These are phyloP conservation scores for Epinephelus awoara DNA, from an alignment of 2,797 vertebrate genomes.

Conservation along the genomic window DNA sequence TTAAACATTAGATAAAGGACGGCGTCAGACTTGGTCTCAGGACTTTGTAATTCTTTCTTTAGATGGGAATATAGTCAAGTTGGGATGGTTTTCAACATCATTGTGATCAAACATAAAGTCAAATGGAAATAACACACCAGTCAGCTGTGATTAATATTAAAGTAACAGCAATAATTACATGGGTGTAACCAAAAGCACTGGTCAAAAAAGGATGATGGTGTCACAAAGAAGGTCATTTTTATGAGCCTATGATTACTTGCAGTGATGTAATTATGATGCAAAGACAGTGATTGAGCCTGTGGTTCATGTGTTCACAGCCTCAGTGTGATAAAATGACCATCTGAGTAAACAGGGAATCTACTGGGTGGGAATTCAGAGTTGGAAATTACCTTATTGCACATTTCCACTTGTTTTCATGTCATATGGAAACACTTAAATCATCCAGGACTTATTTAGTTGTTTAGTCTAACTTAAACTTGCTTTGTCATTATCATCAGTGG, in stretches of 20 bases:
- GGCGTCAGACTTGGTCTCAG: neutral
- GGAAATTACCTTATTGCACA: neutral
- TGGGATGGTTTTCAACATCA: neutral
- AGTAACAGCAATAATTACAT: neutral
- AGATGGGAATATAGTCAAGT: too few relatives aligned
- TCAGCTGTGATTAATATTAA: neutral
- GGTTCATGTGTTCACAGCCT: neutral
- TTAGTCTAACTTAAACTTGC: neutral
- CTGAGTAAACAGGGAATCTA: neutral
- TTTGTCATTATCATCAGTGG: neutral
- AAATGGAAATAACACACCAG: neutral
- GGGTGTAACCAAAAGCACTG: neutral
- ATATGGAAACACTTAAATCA: neutral
- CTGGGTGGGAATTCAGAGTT: neutral
- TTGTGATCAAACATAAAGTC: neutral
- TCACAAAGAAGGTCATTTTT: neutral
- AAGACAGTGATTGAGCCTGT: slow-evolving; percentile 2
- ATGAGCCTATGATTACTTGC: neutral
- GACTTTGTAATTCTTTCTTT: neutral
- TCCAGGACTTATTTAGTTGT: neutral
- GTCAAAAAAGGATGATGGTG: neutral
- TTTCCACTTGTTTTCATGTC: neutral
- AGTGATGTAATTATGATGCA: neutral
- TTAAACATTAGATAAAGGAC: neutral
- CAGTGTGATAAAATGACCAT: neutral